A percentile compares a stretch with the other conserved stretches of the same genome.
Evolutionary conservation across 2,113 vertebrate genomes (phyloP).

Genomic region (Ovis canadensis): DNA sequence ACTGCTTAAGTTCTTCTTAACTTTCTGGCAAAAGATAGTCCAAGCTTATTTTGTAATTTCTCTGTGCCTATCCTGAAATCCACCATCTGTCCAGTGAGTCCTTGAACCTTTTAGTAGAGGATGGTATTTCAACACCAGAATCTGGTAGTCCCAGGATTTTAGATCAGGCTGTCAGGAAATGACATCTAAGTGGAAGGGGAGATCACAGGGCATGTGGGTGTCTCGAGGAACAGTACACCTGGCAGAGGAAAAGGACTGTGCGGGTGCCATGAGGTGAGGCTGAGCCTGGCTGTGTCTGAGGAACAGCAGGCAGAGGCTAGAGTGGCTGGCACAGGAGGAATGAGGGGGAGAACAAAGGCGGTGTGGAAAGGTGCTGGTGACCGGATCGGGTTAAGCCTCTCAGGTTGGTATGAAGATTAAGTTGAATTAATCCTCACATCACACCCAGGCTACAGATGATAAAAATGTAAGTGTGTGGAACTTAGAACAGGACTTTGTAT

Average conservation of each 20-base stretch:
- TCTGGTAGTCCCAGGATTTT: background rate
- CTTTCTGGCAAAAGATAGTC: background rate
- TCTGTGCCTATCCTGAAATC: background rate
- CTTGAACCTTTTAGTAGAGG: background rate
- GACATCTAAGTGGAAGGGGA: background rate
- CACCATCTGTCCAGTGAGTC: background rate
- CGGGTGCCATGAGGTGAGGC: background rate
- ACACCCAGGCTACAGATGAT: background rate
- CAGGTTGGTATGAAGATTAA: background rate
- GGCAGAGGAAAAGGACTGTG: background rate
- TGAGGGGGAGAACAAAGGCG: background rate
- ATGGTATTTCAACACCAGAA: background rate
- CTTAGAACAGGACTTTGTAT: background rate
- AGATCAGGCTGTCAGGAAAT: background rate
- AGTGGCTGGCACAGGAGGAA: background rate
- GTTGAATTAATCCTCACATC: background rate
- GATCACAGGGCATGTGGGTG: background rate
- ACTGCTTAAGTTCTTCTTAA: background rate
- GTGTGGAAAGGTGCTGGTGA: background rate
- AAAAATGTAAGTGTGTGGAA: background rate
- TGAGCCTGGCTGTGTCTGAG: background rate
- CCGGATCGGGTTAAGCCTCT: background rate
- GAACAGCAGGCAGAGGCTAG: background rate
- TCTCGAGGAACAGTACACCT: background rate
- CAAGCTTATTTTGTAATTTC: background rate